Conservation (phyloP, 2,888 invertebrate species). For the Adela reaumurella region DNA sequence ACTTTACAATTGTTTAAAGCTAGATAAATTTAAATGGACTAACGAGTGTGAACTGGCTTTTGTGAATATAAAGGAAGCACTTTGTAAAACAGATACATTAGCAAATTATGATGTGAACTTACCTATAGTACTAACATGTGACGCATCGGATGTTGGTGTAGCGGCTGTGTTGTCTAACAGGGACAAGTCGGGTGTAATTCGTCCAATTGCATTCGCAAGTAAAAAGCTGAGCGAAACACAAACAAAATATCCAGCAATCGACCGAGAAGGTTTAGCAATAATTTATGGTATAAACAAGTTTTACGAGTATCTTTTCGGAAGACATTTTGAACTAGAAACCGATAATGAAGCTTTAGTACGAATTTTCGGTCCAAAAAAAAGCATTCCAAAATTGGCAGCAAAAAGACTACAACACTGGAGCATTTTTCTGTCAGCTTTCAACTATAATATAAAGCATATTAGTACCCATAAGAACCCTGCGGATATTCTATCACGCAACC, state of each 20-base stretch:
- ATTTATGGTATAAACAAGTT: constrained; percentile 15
- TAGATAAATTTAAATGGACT: constrained; percentile 2
- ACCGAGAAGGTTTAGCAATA: constrained; percentile 15
- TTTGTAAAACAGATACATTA: not conserved
- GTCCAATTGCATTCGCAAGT: constrained; percentile 12
- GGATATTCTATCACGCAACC: constrained; percentile 9
- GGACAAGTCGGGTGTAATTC: constrained; percentile 5
- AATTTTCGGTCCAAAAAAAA: constrained; percentile 19
- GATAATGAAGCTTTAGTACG: constrained; percentile 15
- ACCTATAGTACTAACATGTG: constrained; percentile 8
- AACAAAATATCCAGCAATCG: constrained; percentile 11
- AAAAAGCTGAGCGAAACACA: constrained; percentile 10
- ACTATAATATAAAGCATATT: constrained; percentile 11
- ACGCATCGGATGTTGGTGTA: constrained; percentile 7
- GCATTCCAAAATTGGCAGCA: constrained; percentile 20
- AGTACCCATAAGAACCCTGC: constrained; percentile 10
- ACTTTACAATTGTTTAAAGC: not conserved
- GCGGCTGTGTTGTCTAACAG: constrained; percentile 7
- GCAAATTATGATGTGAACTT: not conserved
- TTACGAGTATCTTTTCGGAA: constrained; percentile 14
- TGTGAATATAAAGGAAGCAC: not conserved
- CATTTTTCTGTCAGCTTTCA: constrained; percentile 13
- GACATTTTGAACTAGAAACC: constrained; percentile 14
- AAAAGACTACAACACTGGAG: constrained; percentile 15
- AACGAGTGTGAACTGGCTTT: not conserved